Conservation (phyloP, 1,140 invertebrate genomes). For the Tetramorium alpestre region DNA sequence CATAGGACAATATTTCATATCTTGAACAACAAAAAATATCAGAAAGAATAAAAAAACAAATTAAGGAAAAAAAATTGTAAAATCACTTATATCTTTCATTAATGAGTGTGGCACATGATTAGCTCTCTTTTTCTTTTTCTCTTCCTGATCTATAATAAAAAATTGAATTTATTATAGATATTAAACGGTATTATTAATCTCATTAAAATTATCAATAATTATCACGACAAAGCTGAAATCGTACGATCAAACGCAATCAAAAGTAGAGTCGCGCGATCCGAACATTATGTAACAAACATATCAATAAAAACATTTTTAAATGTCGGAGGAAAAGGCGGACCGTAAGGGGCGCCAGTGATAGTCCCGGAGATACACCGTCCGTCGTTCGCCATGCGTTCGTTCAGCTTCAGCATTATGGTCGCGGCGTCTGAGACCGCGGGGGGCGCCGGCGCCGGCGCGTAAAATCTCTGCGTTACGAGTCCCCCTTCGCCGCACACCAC, state of each 20-base stretch:
- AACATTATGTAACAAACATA: constrained; percentile 69
- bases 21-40: neutral
- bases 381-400: constrained; percentile 48
- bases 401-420: constrained; percentile 80
- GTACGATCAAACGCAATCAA: neutral
- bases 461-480: constrained; percentile 84
- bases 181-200: neutral
- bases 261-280: constrained; percentile 31
- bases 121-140: neutral
- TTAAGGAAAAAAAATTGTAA: neutral
- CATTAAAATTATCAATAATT: neutral
- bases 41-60: neutral
- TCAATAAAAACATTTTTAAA: constrained; percentile 68
- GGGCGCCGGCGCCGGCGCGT: constrained; percentile 85
- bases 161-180: neutral
- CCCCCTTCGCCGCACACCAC: constrained; percentile 54
- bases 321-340: constrained; percentile 21
- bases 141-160: neutral
- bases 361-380: constrained; percentile 61
- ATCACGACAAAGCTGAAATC: neutral
- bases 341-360: constrained; percentile 72
- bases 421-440: constrained; percentile 86
- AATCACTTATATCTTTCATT: neutral
- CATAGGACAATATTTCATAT: neutral
- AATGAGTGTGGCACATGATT: neutral